Base-by-base conservation (phyloP, 2,888 invertebrate species). In the Ophion obscuratus region DNA sequence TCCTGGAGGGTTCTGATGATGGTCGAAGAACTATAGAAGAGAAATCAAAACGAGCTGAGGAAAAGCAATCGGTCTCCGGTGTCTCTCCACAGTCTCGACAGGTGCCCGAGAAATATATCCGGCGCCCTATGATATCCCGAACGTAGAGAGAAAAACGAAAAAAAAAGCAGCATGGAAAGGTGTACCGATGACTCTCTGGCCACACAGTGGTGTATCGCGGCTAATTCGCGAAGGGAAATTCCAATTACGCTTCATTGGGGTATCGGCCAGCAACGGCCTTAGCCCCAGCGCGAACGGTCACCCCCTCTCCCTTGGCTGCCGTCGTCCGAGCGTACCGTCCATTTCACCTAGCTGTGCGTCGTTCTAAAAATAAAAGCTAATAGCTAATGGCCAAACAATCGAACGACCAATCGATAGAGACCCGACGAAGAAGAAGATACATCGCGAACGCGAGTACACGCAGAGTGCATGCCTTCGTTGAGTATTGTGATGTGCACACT, bases 361-460 rank as follows among this genome's bases (percentile, higher is more conserved):
- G 84, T 81, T 89, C 92, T 92, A 92, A 92, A 92, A 92, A 92
- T 92, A 92, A 90, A 89, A 88, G 66, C 74, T 81, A 75, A 83
- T 86, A 74, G 85, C 85, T 88, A 91, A 91, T 88, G 88, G 90
- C 87, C 88, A 88, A 91, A 91, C 89, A 90, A 93, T 93, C 92
- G 91, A 92, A 92, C 77, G 89, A 77, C 86, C 87, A 90, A 93
- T 93, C 92, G 91, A 92, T 93, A 92, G 68, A 74, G 67, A 64
- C 73, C 81, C 88, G 83, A 86, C 87, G 84, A 88, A 78, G 67
- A 20, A 11, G 70, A 40, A 78, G 61, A 71, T 24, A 61, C 17
- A 17, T 36, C 10, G 66, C 24, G 24, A 17, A 24, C 20, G 53
- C 10, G 53, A 10, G 53, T 24, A 9, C 10, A 61, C 61, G 9